Conservation (phyloP, 2,888 invertebrate genomes). For the Dusona sp. region DNA sequence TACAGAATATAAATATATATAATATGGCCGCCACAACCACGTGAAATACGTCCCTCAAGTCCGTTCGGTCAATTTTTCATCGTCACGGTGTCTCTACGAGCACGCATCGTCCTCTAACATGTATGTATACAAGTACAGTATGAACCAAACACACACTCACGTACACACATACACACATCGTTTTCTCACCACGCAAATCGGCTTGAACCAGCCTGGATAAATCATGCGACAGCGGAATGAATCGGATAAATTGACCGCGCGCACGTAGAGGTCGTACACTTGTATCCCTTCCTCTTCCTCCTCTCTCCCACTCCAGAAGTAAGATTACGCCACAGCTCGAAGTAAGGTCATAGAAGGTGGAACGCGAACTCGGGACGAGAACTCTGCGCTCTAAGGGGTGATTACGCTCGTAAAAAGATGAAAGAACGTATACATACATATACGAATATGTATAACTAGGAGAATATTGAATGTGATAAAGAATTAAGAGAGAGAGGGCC, state of each 20-base stretch:
- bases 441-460: neutral
- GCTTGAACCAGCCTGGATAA: slow-evolving; percentile 70
- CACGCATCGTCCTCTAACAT: slow-evolving; percentile 35
- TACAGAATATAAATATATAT: neutral
- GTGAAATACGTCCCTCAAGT: slow-evolving; percentile 27
- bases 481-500: slow-evolving; percentile 21
- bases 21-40: neutral
- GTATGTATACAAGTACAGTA: neutral
- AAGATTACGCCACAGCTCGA: slow-evolving; percentile 12
- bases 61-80: slow-evolving; percentile 58
- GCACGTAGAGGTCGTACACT: slow-evolving; percentile 73
- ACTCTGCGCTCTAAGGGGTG: slow-evolving; percentile 63
- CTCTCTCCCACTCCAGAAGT: slow-evolving; percentile 16
- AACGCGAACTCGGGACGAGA: slow-evolving; percentile 40
- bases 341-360: slow-evolving; percentile 55
- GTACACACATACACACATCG: neutral
- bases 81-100: slow-evolving; percentile 42
- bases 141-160: neutral
- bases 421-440: neutral
- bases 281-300: slow-evolving; percentile 22
- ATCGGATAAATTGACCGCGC: slow-evolving; percentile 83
- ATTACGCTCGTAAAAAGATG: slow-evolving; percentile 51
- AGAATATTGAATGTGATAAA: slow-evolving; percentile 37
- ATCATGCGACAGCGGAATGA: slow-evolving; percentile 82
- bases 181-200: slow-evolving; percentile 59